These are phyloP conservation scores for Synergus umbraculus DNA, from an alignment of 2,888 invertebrate species.

Conservation along the genomic window DNA sequence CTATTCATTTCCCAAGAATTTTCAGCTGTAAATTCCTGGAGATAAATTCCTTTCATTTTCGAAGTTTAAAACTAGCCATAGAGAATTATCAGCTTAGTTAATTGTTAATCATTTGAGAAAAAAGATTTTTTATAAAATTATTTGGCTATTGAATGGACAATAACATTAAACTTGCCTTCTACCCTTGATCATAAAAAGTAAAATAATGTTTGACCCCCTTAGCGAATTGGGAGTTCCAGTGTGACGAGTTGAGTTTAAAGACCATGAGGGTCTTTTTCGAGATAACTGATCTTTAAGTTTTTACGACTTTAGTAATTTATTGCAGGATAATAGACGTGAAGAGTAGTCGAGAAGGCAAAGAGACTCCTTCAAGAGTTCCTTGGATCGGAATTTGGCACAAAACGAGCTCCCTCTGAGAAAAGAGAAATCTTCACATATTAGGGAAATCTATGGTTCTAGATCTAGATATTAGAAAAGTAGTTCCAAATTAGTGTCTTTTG, in stretches of 20 bases:
- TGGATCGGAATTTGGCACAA: background rate
- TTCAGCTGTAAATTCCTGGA: conserved; percentile 7
- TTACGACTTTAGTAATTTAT: conserved; percentile 67
- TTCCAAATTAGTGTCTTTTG: background rate
- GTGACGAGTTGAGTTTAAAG: conserved; percentile 48
- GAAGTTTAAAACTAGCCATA: background rate
- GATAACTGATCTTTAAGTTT: conserved; percentile 67
- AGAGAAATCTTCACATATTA: background rate
- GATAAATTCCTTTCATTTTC: conserved; percentile 7
- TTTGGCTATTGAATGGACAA: no score
- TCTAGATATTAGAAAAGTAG: background rate
- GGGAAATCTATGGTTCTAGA: background rate
- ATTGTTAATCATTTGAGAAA: background rate
- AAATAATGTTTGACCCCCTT: conserved; percentile 37
- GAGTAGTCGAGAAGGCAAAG: conserved; percentile 39
- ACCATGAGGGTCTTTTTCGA: conserved; percentile 56
- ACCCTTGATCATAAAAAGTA: background rate
- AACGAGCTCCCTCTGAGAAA: background rate
- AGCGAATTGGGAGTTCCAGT: conserved; percentile 45
- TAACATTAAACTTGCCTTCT: background rate
- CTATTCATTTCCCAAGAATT: background rate
- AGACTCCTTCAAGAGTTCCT: conserved; percentile 19
- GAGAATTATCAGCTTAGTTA: background rate
- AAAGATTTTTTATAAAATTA: no score
- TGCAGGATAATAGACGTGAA: conserved; percentile 55